Evolutionary conservation across 2,797 vertebrate species (phyloP), one percentile per base, ranked within the genome.

Genomic region (Poeciliopsis presidionis): DNA sequence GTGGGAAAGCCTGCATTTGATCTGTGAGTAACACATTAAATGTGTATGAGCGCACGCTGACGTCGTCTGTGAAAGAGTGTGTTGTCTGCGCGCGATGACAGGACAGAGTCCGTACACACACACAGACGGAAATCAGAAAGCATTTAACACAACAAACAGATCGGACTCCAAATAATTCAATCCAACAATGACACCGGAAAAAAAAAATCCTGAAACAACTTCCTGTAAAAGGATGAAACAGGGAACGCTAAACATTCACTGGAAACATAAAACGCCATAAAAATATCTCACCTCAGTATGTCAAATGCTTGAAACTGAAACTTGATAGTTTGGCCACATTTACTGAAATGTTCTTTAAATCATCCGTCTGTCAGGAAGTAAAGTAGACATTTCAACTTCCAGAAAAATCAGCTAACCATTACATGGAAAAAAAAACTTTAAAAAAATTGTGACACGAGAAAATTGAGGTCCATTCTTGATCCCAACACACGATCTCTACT

Each of bases 1-100:
- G 87, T 88, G 87, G 75, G 81, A 82, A 70, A 84, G 88, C 71
- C 74, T 82, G 89, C 88, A 86, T 93, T 92, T 92, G 89, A 92
- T 93, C 89, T 91, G 88, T 45, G 61, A 82, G 74, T 91, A 90
- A 92, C 90, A 88, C 79, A 90, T 87, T 89, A 89, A 90, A 91
- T 84, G 87, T 85, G 84, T 84, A 89, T 79, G 79, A 89, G 87
- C 59, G 61, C 77, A 79, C 81, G 76, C 79, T 77, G 0, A 4
- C 74, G 79, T 59, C 51, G 83, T 28, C 41, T 73, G 72, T 22
- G 74, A 16, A 57, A 33, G 46, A 49, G 81, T 73, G 61, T 76
- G 80, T 80, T 55, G 65, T 46, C 70, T 28, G 76, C 46, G 75
- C 59, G 74, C 83, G 76, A 88, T 78, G 86, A 72, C 39, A 59